A percentile compares a stretch with the other conserved stretches of the same genome.
Evolutionary conservation across 1,140 invertebrate species (phyloP).

Genomic region (Littorina saxatilis): DNA sequence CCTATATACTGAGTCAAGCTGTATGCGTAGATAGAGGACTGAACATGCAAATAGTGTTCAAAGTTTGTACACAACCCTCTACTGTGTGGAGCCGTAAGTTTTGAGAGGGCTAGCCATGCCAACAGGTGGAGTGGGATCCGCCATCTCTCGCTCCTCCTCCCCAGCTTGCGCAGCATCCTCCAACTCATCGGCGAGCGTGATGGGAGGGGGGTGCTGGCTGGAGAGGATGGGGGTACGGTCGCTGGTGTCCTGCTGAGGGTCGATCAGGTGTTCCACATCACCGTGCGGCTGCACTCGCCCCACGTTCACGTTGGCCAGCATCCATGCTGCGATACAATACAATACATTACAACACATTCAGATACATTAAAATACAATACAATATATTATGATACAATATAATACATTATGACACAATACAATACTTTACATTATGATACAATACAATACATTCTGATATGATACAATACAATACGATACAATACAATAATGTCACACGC

Average conservation of each 20-base stretch:
- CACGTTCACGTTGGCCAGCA: constrained; percentile 66
- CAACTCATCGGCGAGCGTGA: background rate
- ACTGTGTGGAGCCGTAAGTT: constrained; percentile 13
- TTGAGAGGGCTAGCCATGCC: constrained; percentile 9
- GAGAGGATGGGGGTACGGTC: constrained; percentile 44
- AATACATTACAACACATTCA: too few species aligned
- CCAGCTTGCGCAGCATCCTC: background rate
- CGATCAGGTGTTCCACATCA: constrained; percentile 53
- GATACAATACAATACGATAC: too few species aligned
- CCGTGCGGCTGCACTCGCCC: constrained; percentile 68
- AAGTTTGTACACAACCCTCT: too few species aligned
- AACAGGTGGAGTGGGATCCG: background rate
- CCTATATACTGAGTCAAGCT: too few species aligned
- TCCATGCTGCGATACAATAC: constrained; percentile 62
- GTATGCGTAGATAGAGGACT: too few species aligned
- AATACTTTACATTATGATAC: too few species aligned
- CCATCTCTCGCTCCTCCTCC: background rate
- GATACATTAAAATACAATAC: too few species aligned
- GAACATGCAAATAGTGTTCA: too few species aligned
- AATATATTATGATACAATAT: too few species aligned
- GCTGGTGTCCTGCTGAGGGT: constrained; percentile 38
- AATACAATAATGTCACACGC: too few species aligned
- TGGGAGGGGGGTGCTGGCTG: constrained; percentile 3
- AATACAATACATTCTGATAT: too few species aligned
- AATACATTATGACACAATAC: too few species aligned